These are phyloP conservation scores for Antheraea yamamai DNA, from an alignment of 2,888 invertebrate species.

Conservation along the genomic window DNA sequence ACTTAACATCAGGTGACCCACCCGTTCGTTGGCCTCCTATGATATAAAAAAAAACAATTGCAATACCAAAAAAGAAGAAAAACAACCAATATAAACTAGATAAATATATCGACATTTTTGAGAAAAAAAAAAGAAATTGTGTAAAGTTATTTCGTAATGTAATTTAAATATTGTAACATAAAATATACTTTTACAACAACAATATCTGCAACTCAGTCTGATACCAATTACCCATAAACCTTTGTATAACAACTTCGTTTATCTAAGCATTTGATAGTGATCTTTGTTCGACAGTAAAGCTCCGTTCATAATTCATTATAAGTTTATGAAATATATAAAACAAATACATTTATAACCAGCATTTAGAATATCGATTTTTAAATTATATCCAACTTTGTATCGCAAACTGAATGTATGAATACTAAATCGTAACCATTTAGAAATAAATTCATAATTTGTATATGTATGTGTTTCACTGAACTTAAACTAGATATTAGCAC, in stretches of 20 bases:
- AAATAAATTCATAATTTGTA: slow-evolving; percentile 18
- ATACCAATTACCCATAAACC: background rate
- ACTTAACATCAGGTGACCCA: too few species aligned
- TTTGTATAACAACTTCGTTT: background rate
- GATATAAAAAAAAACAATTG: too few species aligned
- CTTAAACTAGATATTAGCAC: slow-evolving; percentile 18
- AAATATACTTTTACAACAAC: background rate
- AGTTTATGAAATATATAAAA: background rate
- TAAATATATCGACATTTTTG: background rate
- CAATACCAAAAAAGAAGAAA: too few species aligned
- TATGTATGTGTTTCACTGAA: background rate
- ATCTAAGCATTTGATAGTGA: background rate
- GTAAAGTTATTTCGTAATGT: background rate
- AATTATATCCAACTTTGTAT: background rate
- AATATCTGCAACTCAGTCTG: background rate
- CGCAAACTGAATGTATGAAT: background rate
- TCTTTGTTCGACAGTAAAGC: background rate
- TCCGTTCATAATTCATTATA: too few species aligned
- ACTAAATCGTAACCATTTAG: background rate
- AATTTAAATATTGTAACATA: background rate
- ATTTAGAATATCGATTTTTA: background rate
- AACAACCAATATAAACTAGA: background rate
- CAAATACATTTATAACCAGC: background rate
- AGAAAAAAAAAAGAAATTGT: background rate
- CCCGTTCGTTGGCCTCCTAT: too few species aligned